These are phyloP conservation scores for Aplysina aerophoba DNA, from an alignment of 37 sponge, comb jelly and placozoan species.

Conservation along the genomic window DNA sequence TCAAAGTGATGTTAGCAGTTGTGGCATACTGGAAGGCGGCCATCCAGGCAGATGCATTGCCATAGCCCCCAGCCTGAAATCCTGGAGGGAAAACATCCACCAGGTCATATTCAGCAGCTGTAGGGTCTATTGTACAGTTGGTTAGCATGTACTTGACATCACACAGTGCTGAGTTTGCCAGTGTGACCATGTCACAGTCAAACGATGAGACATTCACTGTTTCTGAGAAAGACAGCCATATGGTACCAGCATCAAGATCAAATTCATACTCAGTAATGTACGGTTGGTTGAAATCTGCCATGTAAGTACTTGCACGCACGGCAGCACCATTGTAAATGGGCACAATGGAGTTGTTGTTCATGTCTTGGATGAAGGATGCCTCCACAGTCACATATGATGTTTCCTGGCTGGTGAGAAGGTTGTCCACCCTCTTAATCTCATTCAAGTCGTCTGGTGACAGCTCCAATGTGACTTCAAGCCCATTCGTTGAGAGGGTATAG, in stretches of 20 bases:
- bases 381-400: constrained; percentile 79
- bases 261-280: constrained; percentile 51
- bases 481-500: constrained; percentile 58
- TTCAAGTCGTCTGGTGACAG: constrained; percentile 77
- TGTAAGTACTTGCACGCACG: constrained; percentile 44
- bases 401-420: constrained; percentile 41
- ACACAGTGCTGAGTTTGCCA: constrained; percentile 60
- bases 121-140: constrained; percentile 69
- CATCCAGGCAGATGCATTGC: constrained; percentile 83
- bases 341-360: constrained; percentile 71
- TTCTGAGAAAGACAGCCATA: constrained; percentile 73
- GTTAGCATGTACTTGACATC: constrained; percentile 56
- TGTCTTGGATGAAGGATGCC: constrained; percentile 62
- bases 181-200: constrained; percentile 68
- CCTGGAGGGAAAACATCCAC: constrained; percentile 82
- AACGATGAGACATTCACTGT: constrained; percentile 83
- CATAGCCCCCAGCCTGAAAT: constrained; percentile 72
- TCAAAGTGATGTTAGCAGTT: constrained; percentile 51
- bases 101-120: constrained; percentile 59
- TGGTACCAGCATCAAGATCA: constrained; percentile 72
- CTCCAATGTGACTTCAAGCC: constrained; percentile 47
- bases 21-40: constrained; percentile 72
- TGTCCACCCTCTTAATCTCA: constrained; percentile 86
- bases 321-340: constrained; percentile 75
- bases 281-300: constrained; percentile 58